These are phyloP conservation scores for Danaus chrysippus DNA, from an alignment of 2,888 invertebrate species.

Conservation along the genomic window DNA sequence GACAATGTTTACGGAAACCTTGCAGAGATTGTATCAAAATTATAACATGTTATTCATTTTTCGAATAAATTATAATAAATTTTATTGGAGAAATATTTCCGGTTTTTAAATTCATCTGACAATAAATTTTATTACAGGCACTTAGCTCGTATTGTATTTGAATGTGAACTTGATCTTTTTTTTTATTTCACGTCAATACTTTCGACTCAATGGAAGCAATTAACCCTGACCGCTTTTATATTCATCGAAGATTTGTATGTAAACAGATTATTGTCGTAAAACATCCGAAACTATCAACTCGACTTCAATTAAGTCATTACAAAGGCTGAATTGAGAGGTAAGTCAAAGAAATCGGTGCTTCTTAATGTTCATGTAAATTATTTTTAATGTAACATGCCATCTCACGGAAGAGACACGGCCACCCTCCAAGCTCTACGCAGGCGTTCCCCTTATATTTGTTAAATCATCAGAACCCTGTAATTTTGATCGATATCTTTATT, in stretches of 20 bases:
- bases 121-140: conserved; percentile 8
- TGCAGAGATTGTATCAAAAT: background rate
- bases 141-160: conserved; percentile 36
- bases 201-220: conserved; percentile 49
- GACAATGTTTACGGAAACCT: background rate
- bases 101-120: conserved; percentile 4
- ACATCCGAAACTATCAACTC: conserved; percentile 58
- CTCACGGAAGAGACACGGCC: conserved; percentile 69
- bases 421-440: conserved; percentile 62
- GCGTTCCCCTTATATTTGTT: conserved; percentile 73
- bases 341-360: conserved; percentile 71
- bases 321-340: conserved; percentile 57
- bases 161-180: conserved; percentile 41
- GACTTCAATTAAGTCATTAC: conserved; percentile 54
- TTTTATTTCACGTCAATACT: background rate
- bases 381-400: conserved; percentile 68
- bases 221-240: conserved; percentile 55
- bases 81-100: conserved; percentile 1
- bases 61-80: conserved; percentile 1
- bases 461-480: conserved; percentile 77
- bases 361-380: conserved; percentile 61
- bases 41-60: conserved; percentile 7
- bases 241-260: conserved; percentile 41
- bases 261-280: conserved; percentile 54
- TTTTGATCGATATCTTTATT: conserved; percentile 80